Evolutionary conservation across 2,797 vertebrate genomes (phyloP).

Genomic region (Acipenser oxyrinchus): DNA sequence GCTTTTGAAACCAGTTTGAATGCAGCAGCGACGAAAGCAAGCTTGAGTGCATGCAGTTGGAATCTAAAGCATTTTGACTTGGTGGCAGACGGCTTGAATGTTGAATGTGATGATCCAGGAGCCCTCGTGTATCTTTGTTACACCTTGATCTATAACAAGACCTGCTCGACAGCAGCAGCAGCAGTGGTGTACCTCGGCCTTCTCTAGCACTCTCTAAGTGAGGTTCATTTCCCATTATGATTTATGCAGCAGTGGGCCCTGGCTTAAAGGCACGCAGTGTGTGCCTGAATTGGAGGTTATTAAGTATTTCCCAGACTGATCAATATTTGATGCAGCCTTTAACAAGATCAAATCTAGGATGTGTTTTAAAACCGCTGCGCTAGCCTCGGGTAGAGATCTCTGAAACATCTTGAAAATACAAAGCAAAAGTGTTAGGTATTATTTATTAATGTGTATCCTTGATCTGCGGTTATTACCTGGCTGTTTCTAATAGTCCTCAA

Average conservation of each 20-base stretch:
- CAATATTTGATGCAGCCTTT: slow-evolving; percentile 79
- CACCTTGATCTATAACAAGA: no score
- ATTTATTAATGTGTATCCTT: slow-evolving; percentile 46
- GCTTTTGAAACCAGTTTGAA: no score
- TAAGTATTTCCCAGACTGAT: slow-evolving; percentile 62
- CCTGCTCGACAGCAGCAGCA: no score
- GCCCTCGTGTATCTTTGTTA: no score
- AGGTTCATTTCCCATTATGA: slow-evolving; percentile 19
- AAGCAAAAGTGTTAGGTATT: slow-evolving; percentile 43
- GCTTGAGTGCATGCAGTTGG: no score
- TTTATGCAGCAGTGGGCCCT: slow-evolving; percentile 24
- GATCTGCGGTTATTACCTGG: slow-evolving; percentile 17
- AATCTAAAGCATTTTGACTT: no score
- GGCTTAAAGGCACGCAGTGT: slow-evolving; percentile 22
- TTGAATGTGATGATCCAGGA: no score
- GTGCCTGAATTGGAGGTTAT: slow-evolving; percentile 27
- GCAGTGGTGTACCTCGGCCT: no score
- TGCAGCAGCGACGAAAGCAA: no score
- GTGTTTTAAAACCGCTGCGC: slow-evolving; percentile 56
- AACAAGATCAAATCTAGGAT: slow-evolving; percentile 67
- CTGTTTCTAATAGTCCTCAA: no score
- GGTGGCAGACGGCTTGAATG: no score
- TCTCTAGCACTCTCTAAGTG: no score
- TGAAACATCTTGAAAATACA: slow-evolving; percentile 20
- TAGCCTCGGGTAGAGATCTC: slow-evolving; percentile 65